Evolutionary conservation across 2,888 invertebrate species (phyloP).

Genomic region (Spodoptera exigua): DNA sequence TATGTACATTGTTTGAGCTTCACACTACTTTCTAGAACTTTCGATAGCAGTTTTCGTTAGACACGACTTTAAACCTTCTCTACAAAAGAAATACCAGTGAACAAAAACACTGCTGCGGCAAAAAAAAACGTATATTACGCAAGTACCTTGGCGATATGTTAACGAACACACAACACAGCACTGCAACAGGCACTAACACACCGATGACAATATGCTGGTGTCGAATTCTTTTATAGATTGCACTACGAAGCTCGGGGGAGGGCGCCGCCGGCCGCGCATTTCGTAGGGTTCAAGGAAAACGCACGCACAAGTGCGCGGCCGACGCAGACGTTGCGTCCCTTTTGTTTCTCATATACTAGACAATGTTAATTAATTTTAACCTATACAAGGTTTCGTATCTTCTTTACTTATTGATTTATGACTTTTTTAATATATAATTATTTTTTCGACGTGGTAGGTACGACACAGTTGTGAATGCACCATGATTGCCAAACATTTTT

Average conservation of each 20-base stretch:
- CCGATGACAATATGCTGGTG: conserved; percentile 78
- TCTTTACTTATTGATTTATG: conserved; percentile 2
- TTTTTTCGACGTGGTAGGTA: too few relatives aligned
- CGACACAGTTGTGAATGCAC: too few relatives aligned
- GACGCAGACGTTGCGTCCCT: conserved; percentile 29
- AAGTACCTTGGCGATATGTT: conserved; percentile 76
- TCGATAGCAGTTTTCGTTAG: too few relatives aligned
- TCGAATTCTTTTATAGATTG: conserved; percentile 86
- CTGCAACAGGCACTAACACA: conserved; percentile 83
- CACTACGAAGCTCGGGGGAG: conserved; percentile 74
- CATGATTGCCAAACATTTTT: too few relatives aligned
- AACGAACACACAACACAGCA: conserved; percentile 83
- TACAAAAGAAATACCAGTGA: background rate
- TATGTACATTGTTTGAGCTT: too few relatives aligned
- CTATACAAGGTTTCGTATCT: conserved; percentile 18
- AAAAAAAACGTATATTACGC: conserved; percentile 16
- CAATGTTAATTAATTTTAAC: conserved; percentile 8
- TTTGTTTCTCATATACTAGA: conserved; percentile 23
- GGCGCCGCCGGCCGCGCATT: conserved; percentile 69
- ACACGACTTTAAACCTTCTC: background rate
- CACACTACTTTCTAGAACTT: too few relatives aligned
- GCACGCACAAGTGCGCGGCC: conserved; percentile 31
- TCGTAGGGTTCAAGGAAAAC: conserved; percentile 70
- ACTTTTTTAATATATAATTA: too few relatives aligned
- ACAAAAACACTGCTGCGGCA: conserved; percentile 9